Evolutionary conservation across 2,888 invertebrate genomes (phyloP), one percentile per base, ranked within the genome.

Genomic region (Rotaria magnacalcarata): DNA sequence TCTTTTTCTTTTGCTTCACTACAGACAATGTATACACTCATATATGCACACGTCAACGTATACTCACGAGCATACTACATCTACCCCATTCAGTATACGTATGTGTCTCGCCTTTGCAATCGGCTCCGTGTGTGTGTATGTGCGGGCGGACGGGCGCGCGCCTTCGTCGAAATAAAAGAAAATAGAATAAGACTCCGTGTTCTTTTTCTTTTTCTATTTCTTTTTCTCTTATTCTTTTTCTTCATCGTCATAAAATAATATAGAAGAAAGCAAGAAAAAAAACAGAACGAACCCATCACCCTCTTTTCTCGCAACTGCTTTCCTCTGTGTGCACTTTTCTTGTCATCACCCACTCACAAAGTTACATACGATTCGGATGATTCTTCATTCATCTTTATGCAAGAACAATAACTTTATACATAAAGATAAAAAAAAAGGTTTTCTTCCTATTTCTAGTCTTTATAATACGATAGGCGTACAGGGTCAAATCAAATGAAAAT

Each of bases 401-500:
- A 67, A 67, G 34, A 67, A 67, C 67, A 67, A 67, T 67, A 67
- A 67, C 67, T 67, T 67, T 14, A 67, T 34, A 67, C 67, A 67
- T 67, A 67, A 67, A 67, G 67, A 67, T 67, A 67, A 67, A 67
- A 67, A 60, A 24, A 60, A 60, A n/a, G 4, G 11, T 11, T 47
- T 27, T 67, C 34, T 67, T 67, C 34, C 34, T 34, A 24, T 7
- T 67, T 67, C 67, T 67, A 41, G 14, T 67, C 34, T 67, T 34
- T 67, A 27, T 67, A 67, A 67, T 67, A 67, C 67, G 67, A 67
- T 67, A 67, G 34, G 34, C 34, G 67, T 67, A 67, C 67, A 67
- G 67, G 67, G 67, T 67, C 67, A 67, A 67, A 67, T 67, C 67
- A 67, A 67, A 67, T 67, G 34, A 67, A 67, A 41, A 67, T 67